These are phyloP conservation scores for Notodonta ziczac DNA, from an alignment of 2,888 invertebrate species.

Conservation along the genomic window DNA sequence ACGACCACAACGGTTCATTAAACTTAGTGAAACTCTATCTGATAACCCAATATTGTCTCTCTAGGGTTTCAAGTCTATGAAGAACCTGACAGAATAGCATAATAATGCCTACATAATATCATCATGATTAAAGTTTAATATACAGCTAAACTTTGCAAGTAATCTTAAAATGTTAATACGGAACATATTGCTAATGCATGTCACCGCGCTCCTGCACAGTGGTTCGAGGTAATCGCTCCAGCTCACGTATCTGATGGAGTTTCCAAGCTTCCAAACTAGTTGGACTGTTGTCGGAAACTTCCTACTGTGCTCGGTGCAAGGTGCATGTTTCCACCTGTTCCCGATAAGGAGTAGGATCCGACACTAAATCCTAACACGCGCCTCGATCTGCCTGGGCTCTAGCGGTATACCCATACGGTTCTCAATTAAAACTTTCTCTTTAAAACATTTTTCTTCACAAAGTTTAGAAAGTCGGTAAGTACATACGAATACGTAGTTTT, in stretches of 20 bases:
- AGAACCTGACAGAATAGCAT: too few species aligned
- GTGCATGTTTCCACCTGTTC: constrained; percentile 71
- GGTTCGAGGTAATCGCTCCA: constrained; percentile 69
- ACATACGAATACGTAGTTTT: background rate
- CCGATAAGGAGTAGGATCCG: constrained; percentile 73
- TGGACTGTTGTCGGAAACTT: constrained; percentile 78
- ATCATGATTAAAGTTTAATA: too few species aligned
- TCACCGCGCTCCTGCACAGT: constrained; percentile 36
- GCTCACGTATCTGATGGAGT: constrained; percentile 82
- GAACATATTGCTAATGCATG: constrained; percentile 47
- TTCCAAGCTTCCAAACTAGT: constrained; percentile 81
- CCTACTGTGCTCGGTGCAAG: constrained; percentile 66
- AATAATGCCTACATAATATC: too few species aligned
- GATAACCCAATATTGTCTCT: too few species aligned
- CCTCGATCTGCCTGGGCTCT: constrained; percentile 44
- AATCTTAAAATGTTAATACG: constrained; percentile 2
- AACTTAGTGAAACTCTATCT: background rate
- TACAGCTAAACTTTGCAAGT: too few species aligned
- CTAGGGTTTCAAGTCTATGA: too few species aligned
- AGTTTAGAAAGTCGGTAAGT: background rate
- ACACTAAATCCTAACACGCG: constrained; percentile 73
- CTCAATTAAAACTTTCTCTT: constrained; percentile 69
- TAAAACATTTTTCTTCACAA: constrained; percentile 33
- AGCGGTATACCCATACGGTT: constrained; percentile 54
- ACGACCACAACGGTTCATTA: background rate